Conservation (phyloP, 23 tunicate genomes). For the Ciona savignyi region DNA sequence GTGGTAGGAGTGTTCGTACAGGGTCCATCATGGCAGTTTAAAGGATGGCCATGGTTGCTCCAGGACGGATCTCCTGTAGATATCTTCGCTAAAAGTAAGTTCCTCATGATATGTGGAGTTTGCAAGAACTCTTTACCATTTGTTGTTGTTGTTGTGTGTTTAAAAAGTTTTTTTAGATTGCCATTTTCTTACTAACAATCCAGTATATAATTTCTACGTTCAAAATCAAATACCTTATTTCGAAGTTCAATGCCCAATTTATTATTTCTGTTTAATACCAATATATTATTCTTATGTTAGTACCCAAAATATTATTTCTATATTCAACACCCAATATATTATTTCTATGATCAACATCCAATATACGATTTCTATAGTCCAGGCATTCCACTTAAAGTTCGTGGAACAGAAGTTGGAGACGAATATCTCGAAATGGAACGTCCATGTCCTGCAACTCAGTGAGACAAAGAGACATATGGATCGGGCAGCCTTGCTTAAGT, state of each 20-base stretch:
- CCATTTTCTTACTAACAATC: too few species aligned
- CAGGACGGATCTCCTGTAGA: slow-evolving; percentile 90
- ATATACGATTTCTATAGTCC: slow-evolving; percentile 32
- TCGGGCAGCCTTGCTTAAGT: slow-evolving; percentile 75
- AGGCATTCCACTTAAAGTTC: slow-evolving; percentile 88
- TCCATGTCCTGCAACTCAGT: slow-evolving; percentile 77
- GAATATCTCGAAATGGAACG: slow-evolving; percentile 83
- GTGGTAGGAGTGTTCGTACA: slow-evolving; percentile 94
- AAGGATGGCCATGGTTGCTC: slow-evolving; percentile 95
- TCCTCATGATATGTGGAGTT: too few species aligned
- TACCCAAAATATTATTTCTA: too few species aligned
- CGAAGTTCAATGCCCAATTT: too few species aligned
- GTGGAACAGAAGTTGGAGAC: slow-evolving; percentile 76
- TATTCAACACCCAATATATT: too few species aligned
- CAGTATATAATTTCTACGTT: too few species aligned
- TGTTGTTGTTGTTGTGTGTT: not conserved
- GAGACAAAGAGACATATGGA: slow-evolving; percentile 91
- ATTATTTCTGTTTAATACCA: too few species aligned
- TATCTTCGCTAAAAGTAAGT: slow-evolving; percentile 81
- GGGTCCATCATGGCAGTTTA: slow-evolving; percentile 97
- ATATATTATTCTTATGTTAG: too few species aligned
- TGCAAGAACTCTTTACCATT: not conserved
- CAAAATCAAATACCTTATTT: not conserved
- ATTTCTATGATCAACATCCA: too few species aligned
- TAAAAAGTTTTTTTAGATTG: too few species aligned